Conservation (phyloP, 2,797 vertebrate species). For the Pseudochaenichthys georgianus region DNA sequence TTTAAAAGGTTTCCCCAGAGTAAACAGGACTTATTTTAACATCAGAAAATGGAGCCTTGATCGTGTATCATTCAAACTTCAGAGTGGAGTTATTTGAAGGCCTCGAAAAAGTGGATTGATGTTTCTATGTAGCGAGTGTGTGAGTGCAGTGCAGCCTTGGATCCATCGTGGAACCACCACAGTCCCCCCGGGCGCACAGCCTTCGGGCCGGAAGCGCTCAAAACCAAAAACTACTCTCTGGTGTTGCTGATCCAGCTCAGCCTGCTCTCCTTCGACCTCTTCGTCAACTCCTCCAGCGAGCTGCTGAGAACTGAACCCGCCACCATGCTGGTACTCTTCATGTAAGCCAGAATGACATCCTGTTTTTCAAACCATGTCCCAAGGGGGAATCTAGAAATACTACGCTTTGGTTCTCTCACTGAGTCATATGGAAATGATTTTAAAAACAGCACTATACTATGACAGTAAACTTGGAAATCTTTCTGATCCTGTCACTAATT, state of each 20-base stretch:
- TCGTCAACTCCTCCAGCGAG: conserved; percentile 95
- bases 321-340: conserved; percentile 93
- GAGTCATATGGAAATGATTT: conserved; percentile 22
- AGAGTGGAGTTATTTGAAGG: conserved; percentile 14
- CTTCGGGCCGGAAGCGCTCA: conserved; percentile 86
- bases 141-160: conserved; percentile 75
- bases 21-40: conserved; percentile 27
- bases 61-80: neutral
- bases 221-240: conserved; percentile 92
- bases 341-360: conserved; percentile 82
- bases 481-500: neutral
- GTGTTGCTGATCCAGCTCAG: conserved; percentile 93
- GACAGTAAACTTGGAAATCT: neutral
- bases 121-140: conserved; percentile 65
- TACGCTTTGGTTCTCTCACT: neutral
- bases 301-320: conserved; percentile 88
- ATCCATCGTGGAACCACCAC: conserved; percentile 78
- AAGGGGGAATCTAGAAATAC: conserved; percentile 22
- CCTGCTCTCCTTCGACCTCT: conserved; percentile 91
- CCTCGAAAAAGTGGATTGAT: conserved; percentile 39
- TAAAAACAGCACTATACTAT: neutral
- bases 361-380: neutral
- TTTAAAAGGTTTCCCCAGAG: conserved; percentile 15
- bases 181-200: conserved; percentile 70
- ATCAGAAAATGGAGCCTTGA: conserved; percentile 35